Conservation (phyloP, 1,140 invertebrate genomes). For the Nylanderia fulva region DNA sequence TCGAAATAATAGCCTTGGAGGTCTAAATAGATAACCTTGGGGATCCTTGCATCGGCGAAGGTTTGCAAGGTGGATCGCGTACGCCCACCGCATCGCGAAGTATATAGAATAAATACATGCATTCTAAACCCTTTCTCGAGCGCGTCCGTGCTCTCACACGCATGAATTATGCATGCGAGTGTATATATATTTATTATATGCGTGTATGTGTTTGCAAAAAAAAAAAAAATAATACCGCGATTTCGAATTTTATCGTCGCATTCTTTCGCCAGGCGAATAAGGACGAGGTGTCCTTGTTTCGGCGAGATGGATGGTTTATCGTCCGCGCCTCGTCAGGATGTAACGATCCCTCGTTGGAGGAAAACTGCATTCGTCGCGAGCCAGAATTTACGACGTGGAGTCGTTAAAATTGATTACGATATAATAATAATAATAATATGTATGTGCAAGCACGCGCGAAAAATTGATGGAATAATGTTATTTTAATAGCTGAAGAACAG, state of each 20-base stretch:
- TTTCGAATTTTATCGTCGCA: conserved; percentile 33
- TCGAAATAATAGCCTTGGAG: conserved; percentile 51
- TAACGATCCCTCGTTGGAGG: conserved; percentile 28
- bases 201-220: background rate
- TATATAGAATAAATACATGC: background rate
- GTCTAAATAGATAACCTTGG: conserved; percentile 55
- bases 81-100: conserved; percentile 29
- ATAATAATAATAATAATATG: no score
- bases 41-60: conserved; percentile 67
- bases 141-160: background rate
- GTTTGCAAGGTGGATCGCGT: conserved; percentile 57
- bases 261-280: background rate
- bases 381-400: conserved; percentile 40
- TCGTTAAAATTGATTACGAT: conserved; percentile 62
- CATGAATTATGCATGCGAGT: conserved; percentile 45
- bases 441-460: conserved; percentile 23
- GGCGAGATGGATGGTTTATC: conserved; percentile 5
- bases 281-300: conserved; percentile 9
- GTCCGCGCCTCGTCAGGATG: background rate
- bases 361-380: conserved; percentile 8
- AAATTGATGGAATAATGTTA: conserved; percentile 51
- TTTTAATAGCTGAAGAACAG: conserved; percentile 22
- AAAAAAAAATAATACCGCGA: conserved; percentile 37
- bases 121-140: conserved; percentile 22
- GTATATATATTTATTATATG: no score